Base-by-base conservation (phyloP, 2,888 invertebrate species). In the Dasysyrphus tricinctus region DNA sequence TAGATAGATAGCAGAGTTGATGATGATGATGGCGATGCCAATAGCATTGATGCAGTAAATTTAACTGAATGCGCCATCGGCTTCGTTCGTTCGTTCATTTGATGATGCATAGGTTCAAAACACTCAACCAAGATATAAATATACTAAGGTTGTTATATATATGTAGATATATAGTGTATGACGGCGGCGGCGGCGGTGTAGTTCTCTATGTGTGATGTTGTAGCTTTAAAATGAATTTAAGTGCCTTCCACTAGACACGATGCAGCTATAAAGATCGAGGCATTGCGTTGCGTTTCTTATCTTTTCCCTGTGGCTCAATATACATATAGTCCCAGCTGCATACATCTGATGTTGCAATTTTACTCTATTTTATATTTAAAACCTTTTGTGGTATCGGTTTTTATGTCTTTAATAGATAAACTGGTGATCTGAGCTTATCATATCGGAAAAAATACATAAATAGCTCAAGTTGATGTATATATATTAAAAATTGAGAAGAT, bases 1-100 rank as follows among this genome's bases (percentile, higher is more conserved):
- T 49, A 16, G 44, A n/a, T 5, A 9, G 9, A 39, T 9, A 56
- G 51, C 3, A 24, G 44, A 32, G 44, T 6, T 42, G 70, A 11
- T 72, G 72, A 56, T 72, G 61, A 74, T 75, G 78, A 86, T 75
- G 82, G 86, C 67, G 78, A 69, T 79, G 86, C 86, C 86, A 86
- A 79, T 86, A 78, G 86, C 86, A 82, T 42, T 65, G 86, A 79
- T 82, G 82, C 86, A 86, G 82, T 86, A 86, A 86, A 86, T 82
- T 86, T 78, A 86, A 72, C 76, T 67, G 75, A 76, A 86, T 75
- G 75, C 74, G 78, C 78, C 78, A 86, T 81, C 78, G 75, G 81
- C 81, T 82, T 75, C 78, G 57, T 69, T 75, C 78, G 57, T 69
- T 75, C 34, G 32, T 61, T 61, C 79, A 72, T 70, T 79, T 69